Conservation (phyloP, 2,888 invertebrate species). For the Drymonia ruficornis region DNA sequence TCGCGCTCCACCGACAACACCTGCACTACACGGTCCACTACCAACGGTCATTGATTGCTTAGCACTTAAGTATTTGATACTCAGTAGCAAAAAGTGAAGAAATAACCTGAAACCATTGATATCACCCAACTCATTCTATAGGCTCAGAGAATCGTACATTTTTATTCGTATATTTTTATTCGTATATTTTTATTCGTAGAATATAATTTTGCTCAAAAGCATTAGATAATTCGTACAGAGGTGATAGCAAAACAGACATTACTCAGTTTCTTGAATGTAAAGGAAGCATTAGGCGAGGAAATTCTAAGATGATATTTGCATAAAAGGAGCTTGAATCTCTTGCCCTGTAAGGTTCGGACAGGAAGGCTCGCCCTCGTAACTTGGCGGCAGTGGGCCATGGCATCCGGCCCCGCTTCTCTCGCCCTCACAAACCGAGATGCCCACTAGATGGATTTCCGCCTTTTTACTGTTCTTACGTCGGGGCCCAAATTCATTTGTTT, state of each 20-base stretch:
- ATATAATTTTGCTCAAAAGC: too few relatives aligned
- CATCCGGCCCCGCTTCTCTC: conserved; percentile 59
- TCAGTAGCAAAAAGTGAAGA: conserved; percentile 14
- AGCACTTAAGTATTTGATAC: conserved; percentile 32
- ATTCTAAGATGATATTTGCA: conserved; percentile 45
- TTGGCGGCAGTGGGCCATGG: conserved; percentile 62
- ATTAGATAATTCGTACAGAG: too few relatives aligned
- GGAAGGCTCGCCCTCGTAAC: conserved; percentile 67
- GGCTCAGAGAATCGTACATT: too few relatives aligned
- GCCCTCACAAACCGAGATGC: conserved; percentile 47
- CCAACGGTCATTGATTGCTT: conserved; percentile 40
- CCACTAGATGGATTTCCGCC: conserved; percentile 79
- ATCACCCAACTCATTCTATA: background rate
- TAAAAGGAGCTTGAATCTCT: conserved; percentile 44
- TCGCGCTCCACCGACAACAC: conserved; percentile 55
- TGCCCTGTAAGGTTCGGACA: conserved; percentile 44
- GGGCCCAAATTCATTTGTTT: conserved; percentile 33
- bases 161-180: too few relatives aligned
- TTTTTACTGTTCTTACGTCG: conserved; percentile 62
- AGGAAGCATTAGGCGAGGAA: conserved; percentile 12
- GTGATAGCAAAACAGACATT: background rate
- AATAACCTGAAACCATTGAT: background rate
- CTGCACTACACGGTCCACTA: conserved; percentile 54
- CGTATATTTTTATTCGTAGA: too few relatives aligned
- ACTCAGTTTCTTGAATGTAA: background rate